These are phyloP conservation scores for Takifugu ocellatus DNA, from an alignment of 2,797 vertebrate species.

Conservation along the genomic window DNA sequence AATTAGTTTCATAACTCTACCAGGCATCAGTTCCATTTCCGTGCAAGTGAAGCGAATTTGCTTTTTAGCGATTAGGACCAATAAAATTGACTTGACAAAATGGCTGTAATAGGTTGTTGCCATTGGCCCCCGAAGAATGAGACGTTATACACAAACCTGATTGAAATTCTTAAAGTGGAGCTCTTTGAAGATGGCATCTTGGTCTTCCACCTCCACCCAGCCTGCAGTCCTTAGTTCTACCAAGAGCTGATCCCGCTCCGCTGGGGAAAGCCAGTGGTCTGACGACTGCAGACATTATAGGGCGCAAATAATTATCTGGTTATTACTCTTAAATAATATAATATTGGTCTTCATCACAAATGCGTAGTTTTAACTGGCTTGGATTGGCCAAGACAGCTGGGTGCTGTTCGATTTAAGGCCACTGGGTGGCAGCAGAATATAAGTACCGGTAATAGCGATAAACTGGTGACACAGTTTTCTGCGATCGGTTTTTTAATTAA, in stretches of 20 bases:
- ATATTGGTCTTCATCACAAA: neutral
- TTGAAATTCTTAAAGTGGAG: slow-evolving; percentile 93
- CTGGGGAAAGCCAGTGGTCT: slow-evolving; percentile 79
- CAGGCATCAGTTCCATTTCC: neutral
- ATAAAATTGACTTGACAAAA: too few relatives aligned
- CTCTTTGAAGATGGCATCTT: slow-evolving; percentile 94
- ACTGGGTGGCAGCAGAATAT: slow-evolving; percentile 25
- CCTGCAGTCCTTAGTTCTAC: slow-evolving; percentile 82
- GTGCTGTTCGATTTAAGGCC: slow-evolving; percentile 19
- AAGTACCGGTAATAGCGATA: neutral
- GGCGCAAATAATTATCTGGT: neutral
- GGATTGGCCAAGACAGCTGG: too few relatives aligned
- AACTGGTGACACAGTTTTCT: too few relatives aligned
- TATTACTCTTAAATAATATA: neutral
- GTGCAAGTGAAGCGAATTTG: too few relatives aligned
- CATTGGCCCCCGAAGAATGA: too few relatives aligned
- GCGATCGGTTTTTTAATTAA: too few relatives aligned
- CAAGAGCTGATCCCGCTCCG: slow-evolving; percentile 83
- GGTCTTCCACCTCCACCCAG: slow-evolving; percentile 83
- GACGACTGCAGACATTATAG: slow-evolving; percentile 72
- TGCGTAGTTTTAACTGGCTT: too few relatives aligned
- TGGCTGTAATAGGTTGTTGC: too few relatives aligned
- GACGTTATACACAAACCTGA: slow-evolving; percentile 72
- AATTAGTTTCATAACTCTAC: neutral
- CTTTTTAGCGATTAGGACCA: too few relatives aligned